Evolutionary conservation across 2,113 vertebrate genomes (phyloP).

Genomic region (crab-eating macaque (Macaca fascicularis)): DNA sequence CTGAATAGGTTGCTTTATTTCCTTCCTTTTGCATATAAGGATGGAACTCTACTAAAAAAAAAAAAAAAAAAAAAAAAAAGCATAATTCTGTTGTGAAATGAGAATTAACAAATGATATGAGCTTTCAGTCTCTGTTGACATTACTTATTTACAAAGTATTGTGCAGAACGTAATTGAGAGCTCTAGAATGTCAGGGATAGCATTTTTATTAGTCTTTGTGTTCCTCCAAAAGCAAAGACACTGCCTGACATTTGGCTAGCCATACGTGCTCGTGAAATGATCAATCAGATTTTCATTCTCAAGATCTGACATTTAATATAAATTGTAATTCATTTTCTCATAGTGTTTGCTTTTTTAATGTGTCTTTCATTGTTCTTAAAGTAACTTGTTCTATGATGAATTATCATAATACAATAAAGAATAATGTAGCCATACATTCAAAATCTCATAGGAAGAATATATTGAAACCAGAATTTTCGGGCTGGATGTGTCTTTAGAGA

Average conservation of each 20-base stretch:
- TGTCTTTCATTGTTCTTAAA: slow-evolving; percentile 63
- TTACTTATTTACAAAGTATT: slow-evolving; percentile 26
- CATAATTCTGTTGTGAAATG: slow-evolving; percentile 27
- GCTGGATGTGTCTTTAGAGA: background rate
- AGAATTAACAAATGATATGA: background rate
- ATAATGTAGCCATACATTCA: slow-evolving; percentile 28
- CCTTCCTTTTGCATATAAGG: background rate
- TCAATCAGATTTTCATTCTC: slow-evolving; percentile 10
- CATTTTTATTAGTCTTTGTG: background rate
- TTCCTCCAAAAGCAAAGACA: background rate
- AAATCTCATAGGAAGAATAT: background rate
- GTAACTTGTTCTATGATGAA: slow-evolving; percentile 63
- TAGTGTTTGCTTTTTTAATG: background rate
- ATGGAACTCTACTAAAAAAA: background rate
- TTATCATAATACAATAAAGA: slow-evolving; percentile 59
- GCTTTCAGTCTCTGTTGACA: background rate
- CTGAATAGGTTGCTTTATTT: slow-evolving; percentile 34
- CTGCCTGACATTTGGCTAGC: background rate
- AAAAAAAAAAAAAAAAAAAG: background rate
- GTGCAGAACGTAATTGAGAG: background rate
- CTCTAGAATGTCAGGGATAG: background rate
- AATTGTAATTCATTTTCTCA: slow-evolving; percentile 53
- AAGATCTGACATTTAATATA: background rate
- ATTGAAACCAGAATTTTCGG: slow-evolving; percentile 61
- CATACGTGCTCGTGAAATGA: background rate